Base-by-base conservation (phyloP, 2,113 vertebrate genomes). In the Heterotilapia buettikoferi region DNA sequence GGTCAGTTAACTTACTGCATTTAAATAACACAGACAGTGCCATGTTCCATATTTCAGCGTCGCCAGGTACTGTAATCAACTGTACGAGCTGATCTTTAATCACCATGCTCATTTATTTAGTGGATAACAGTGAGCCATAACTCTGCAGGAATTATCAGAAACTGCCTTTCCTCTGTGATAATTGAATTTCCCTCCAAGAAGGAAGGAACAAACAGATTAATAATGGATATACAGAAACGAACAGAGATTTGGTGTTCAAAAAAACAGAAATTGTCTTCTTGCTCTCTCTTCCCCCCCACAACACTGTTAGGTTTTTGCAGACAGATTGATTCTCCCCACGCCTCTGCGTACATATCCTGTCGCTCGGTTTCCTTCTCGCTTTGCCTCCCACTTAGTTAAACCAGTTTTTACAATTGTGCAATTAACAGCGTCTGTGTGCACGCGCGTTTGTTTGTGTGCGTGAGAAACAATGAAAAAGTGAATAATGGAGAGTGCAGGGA, bases 181-280 rank as follows among this genome's bases (percentile, higher is more conserved):
- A 93, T 87, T 86, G 76, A 86, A 86, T 88, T 90, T 71, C 79
- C 47, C 86, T 86, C 56, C 40, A 84, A 84, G 80, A 85, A 71
- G 10, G 8, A 78, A 38, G 76, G 40, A 76, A 88, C 47, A 79
- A 85, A 87, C 68, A 83, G 26, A 92, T 89, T 56, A 88, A 82
- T 38, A 29, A 33, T 12, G 59, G 66, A 85, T n/a, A 24, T 31
- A 76, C 8, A 59, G 53, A 85, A 97, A 97, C 94, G 14, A 87
- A 61, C 9, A 31, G 10, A 89, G 50, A 31, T 29, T 14, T 52
- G 10, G 1, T 26, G 54, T 24, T 40, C 1, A 96, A 96, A 95
- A 96, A 96, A 95, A 96, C 94, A 94, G 95, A 92, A 96, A 79
- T 14, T 7, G 16, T 31, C 43, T 78, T 52, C 73, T 29, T 0